A percentile compares a stretch with the other conserved stretches of the same genome.
These are phyloP conservation scores for Phytoseiulus persimilis DNA, from an alignment of 2,888 invertebrate genomes.

Conservation along the genomic window DNA sequence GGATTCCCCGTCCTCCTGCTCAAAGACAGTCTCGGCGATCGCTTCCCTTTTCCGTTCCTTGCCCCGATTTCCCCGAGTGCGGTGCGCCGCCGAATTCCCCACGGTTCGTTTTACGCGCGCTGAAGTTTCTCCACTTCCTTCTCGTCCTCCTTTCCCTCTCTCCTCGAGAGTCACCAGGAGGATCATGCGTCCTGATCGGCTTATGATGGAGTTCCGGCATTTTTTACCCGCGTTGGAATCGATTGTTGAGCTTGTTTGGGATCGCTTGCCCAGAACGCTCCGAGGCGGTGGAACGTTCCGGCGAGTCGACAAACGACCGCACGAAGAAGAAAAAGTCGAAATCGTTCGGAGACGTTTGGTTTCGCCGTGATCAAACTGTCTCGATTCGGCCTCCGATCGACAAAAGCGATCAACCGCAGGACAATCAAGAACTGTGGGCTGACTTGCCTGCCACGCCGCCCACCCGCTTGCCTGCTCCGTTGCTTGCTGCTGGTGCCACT, in stretches of 20 bases:
- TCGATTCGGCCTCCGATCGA: not conserved
- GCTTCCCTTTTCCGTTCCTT: not conserved
- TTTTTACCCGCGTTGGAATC: too few species aligned
- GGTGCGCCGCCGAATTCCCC: not conserved
- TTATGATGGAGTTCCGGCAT: too few species aligned
- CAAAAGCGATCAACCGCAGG: conserved; percentile 5
- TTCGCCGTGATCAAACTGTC: not conserved
- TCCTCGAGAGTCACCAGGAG: too few species aligned
- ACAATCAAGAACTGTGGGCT: not conserved
- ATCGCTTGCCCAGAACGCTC: too few species aligned
- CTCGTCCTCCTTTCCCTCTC: too few species aligned
- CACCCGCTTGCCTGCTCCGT: not conserved
- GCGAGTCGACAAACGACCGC: not conserved
- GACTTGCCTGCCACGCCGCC: not conserved
- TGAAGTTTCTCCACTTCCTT: too few species aligned
- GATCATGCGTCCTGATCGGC: too few species aligned
- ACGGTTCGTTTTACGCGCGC: not conserved
- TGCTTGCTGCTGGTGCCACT: not conserved
- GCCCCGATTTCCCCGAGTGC: not conserved
- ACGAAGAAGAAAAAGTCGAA: not conserved
- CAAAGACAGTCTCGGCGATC: not conserved
- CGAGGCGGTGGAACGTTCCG: too few species aligned
- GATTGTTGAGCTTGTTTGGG: too few species aligned
- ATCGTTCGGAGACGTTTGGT: not conserved
- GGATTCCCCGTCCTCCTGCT: not conserved